Conservation (phyloP, 2,113 vertebrate genomes). For the Microcebus ravelobensis region DNA sequence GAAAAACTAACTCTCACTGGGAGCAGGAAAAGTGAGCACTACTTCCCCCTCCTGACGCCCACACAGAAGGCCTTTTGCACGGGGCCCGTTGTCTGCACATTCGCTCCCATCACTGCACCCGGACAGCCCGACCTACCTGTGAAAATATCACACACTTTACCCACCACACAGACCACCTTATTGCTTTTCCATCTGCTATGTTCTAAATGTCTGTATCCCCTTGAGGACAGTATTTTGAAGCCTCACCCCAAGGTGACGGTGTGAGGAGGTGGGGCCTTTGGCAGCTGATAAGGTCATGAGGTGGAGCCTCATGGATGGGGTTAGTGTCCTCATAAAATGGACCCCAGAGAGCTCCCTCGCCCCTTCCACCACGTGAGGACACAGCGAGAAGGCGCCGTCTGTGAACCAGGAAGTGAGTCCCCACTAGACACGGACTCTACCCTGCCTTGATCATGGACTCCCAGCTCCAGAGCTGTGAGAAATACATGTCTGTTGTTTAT, state of each 20-base stretch:
- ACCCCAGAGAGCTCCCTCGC: not conserved
- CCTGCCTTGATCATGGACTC: not conserved
- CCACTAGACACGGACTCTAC: not conserved
- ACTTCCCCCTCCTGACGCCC: not conserved
- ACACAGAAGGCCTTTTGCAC: accelerated
- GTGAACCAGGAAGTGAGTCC: not conserved
- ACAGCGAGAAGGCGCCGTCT: not conserved
- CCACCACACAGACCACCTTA: not conserved
- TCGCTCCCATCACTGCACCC: accelerated
- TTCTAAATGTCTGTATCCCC: not conserved
- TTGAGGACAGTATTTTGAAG: not conserved
- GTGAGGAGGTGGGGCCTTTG: not conserved
- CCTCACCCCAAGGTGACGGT: not conserved
- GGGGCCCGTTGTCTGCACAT: accelerated
- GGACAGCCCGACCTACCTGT: accelerated
- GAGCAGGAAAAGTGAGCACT: not conserved
- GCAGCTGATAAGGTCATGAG: not conserved
- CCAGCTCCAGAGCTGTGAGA: not conserved
- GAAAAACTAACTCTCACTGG: not conserved
- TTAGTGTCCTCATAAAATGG: not conserved
- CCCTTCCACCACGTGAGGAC: not conserved
- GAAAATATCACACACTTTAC: accelerated
- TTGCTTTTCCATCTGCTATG: not conserved
- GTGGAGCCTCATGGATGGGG: not conserved
- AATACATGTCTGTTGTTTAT: not conserved